phyloP scores from a whole-genome alignment of 23 tunicate species.

The Clavelina lepadiformis region DNA sequence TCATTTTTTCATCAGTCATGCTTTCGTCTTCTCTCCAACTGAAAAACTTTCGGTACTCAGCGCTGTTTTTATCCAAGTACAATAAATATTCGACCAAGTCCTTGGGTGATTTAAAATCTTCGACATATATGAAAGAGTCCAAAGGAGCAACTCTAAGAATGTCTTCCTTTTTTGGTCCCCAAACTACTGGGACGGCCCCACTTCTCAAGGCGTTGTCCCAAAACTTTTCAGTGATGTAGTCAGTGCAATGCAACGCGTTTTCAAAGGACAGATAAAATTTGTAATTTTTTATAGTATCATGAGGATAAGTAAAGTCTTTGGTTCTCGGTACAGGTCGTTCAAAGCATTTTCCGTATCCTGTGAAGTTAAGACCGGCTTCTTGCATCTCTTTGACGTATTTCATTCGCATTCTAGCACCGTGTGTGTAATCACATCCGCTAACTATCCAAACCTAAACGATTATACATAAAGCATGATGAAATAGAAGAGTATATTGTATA shows the following conservation, averaged over 20 bases:
- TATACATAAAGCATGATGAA: no score
- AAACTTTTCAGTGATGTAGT: conserved; percentile 33
- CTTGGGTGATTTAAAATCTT: conserved; percentile 10
- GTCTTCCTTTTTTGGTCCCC: conserved; percentile 15
- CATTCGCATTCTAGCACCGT: conserved; percentile 13
- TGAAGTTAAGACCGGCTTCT: background rate
- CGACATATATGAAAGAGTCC: conserved; percentile 22
- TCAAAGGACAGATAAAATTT: conserved; percentile 20
- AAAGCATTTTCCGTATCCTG: conserved; percentile 7
- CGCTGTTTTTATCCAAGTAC: background rate
- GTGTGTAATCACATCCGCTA: conserved; percentile 3
- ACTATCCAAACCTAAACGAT: conserved; percentile 10
- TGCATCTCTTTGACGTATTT: conserved; percentile 1
- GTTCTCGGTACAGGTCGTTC: background rate
- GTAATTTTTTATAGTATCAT: background rate
- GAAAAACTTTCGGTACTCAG: conserved; percentile 24
- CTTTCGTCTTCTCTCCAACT: conserved; percentile 23
- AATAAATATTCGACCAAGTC: conserved; percentile 3
- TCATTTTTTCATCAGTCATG: conserved; percentile 21
- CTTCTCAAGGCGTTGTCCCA: conserved; percentile 12
- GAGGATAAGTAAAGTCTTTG: no score
- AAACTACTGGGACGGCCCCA: conserved; percentile 17
- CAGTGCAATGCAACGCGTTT: conserved; percentile 9
- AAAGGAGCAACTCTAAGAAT: conserved; percentile 10
- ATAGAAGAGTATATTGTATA: no score